Base-by-base conservation (phyloP, 2,888 invertebrate species). In the Limnephilus rhombicus region DNA sequence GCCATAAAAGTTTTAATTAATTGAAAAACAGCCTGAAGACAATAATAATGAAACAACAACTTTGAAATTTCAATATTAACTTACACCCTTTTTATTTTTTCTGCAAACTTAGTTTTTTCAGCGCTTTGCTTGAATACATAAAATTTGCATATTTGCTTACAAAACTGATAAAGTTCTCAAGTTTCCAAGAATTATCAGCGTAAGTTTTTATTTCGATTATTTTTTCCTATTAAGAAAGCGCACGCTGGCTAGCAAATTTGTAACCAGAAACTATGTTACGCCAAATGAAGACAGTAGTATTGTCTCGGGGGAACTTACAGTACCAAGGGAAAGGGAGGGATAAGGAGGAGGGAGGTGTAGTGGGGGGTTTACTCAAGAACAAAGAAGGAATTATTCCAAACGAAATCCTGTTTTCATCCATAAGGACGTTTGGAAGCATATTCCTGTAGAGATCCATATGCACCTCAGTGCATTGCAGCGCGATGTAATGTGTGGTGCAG, bases 301-400 rank as follows among this genome's bases (percentile, higher is more conserved):
- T 53, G 85, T 90, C 90, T 90, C 85, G 34, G 34, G 90, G 80
- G 85, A 90, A 86, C 49, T 86, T 86, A 45, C 45, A 85, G 31
- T 85, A 85, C 85, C 24, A 45, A 29, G 41, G 45, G 45, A 24
- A 29, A 41, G 31, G 12, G 29, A 12, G 90, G 49, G 68, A 53
- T 13, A 13, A 80, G 81, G 9, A n/a, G 41, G 80, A 11, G 45
- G 12, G 41, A 9, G n/a, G 68, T 37, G 15, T 24, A 2, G 81
- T 24, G 45, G 31, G 88, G 89, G 37, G 12, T 80, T 53, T 34
- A 53, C 15, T 3, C 34, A 29, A 41, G 89, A 89, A 91, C 91
- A 91, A 91, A 91, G 91, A 82, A 87, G 89, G 83, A 89, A 91
- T 82, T 91, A 91, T 91, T 89, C 37, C 88, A 83, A 89, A 91